Percentiles rank a stretch among this genome's conserved stretches.
Evolutionary conservation across 1,140 invertebrate genomes (phyloP).

Genomic region (Diorhabda sublineata): DNA sequence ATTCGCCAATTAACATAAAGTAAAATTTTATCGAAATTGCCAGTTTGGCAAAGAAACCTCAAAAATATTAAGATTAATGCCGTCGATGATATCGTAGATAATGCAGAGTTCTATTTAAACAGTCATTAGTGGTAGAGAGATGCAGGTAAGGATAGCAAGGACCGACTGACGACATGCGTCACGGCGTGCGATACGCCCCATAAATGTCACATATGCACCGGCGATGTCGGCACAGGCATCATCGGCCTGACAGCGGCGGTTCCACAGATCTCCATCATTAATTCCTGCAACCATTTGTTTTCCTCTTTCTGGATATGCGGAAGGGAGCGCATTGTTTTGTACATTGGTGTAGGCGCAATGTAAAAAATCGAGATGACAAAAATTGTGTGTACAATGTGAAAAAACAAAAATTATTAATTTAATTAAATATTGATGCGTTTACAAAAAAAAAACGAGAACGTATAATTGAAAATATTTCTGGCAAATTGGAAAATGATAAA

Average conservation of each 20-base stretch:
- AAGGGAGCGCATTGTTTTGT: background rate
- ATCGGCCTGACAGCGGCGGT: constrained; percentile 28
- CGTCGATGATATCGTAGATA: constrained; percentile 13
- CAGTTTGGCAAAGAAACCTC: background rate
- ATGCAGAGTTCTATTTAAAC: constrained; percentile 36
- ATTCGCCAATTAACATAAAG: background rate
- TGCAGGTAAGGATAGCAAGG: constrained; percentile 37
- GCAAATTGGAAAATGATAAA: too few species aligned
- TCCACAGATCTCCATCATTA: constrained; percentile 23
- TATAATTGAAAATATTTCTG: too few species aligned
- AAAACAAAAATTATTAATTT: too few species aligned
- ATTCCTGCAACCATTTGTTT: background rate
- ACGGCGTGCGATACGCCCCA: constrained; percentile 38
- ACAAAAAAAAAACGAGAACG: too few species aligned
- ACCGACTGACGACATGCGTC: constrained; percentile 40
- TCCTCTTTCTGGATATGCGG: background rate
- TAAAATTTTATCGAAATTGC: background rate
- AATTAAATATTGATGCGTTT: too few species aligned
- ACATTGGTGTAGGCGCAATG: background rate
- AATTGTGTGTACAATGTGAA: too few species aligned
- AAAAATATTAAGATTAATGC: background rate
- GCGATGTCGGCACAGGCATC: background rate
- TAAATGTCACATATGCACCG: constrained; percentile 36
- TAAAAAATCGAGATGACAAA: too few species aligned
- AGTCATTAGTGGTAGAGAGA: constrained; percentile 39